phyloP scores from a whole-genome alignment of 2,888 invertebrate species.

The Amaurobius ferox region DNA sequence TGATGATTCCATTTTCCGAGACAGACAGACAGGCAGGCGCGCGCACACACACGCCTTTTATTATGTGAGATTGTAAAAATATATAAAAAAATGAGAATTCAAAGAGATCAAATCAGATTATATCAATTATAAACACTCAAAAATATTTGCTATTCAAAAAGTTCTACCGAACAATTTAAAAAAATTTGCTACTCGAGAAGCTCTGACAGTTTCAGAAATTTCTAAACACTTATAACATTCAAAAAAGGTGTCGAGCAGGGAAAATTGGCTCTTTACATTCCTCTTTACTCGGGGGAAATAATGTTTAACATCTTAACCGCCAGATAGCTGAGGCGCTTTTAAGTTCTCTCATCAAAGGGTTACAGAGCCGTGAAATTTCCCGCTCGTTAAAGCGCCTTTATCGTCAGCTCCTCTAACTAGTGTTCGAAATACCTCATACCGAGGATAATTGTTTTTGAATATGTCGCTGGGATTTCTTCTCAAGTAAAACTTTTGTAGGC shows the following conservation, averaged over 20 bases:
- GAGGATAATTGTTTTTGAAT: neutral
- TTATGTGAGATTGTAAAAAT: too few species aligned
- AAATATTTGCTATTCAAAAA: too few species aligned
- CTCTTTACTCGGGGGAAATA: neutral
- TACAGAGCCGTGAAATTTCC: neutral
- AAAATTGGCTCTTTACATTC: neutral
- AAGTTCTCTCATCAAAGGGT: neutral
- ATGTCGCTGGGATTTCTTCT: too few species aligned
- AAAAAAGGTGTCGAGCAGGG: neutral
- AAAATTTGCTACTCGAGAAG: too few species aligned
- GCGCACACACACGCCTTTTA: too few species aligned
- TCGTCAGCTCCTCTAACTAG: neutral
- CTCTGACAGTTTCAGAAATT: neutral
- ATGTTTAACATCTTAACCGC: neutral
- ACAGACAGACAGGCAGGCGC: too few species aligned
- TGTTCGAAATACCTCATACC: neutral
- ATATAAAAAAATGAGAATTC: too few species aligned
- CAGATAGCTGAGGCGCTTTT: neutral
- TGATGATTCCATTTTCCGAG: too few species aligned
- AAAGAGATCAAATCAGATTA: too few species aligned
- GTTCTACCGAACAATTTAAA: too few species aligned
- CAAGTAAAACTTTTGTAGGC: too few species aligned
- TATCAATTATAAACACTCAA: too few species aligned
- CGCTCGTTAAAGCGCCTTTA: constrained; percentile 8
- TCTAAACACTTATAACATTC: neutral